Conservation (phyloP, 2,113 vertebrate genomes). For the Ceyx margarethae region DNA sequence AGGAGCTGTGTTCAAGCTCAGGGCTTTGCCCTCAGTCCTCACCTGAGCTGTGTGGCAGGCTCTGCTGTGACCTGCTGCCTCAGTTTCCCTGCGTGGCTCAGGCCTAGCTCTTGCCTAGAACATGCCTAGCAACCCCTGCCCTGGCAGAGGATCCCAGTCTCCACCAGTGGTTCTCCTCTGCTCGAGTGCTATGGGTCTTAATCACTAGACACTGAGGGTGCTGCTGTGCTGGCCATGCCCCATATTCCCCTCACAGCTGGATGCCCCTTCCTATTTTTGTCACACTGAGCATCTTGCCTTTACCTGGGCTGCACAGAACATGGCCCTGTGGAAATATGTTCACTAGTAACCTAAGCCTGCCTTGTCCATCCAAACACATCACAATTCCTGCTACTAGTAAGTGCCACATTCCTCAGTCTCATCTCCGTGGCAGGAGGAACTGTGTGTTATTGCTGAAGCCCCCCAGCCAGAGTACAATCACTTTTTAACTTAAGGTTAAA, state of each 20-base stretch:
- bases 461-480: background rate
- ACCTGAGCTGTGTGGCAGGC: background rate
- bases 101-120: background rate
- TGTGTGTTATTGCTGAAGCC: background rate
- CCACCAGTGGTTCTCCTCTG: background rate
- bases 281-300: background rate
- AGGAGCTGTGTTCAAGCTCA: background rate
- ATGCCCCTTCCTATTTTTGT: background rate
- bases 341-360: background rate
- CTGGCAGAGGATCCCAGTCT: background rate
- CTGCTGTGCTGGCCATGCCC: background rate
- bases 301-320: background rate
- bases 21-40: background rate
- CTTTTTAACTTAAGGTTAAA: slow-evolving; percentile 49
- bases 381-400: background rate
- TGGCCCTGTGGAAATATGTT: background rate
- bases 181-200: background rate
- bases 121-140: background rate
- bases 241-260: background rate
- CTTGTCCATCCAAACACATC: background rate
- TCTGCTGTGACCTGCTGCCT: fast-evolving
- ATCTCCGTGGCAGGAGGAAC: background rate
- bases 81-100: background rate
- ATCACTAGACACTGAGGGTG: background rate
- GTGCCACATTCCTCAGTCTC: background rate